These are phyloP conservation scores for Pristionchus mayeri DNA, from an alignment of 2,888 invertebrate genomes.

Conservation along the genomic window DNA sequence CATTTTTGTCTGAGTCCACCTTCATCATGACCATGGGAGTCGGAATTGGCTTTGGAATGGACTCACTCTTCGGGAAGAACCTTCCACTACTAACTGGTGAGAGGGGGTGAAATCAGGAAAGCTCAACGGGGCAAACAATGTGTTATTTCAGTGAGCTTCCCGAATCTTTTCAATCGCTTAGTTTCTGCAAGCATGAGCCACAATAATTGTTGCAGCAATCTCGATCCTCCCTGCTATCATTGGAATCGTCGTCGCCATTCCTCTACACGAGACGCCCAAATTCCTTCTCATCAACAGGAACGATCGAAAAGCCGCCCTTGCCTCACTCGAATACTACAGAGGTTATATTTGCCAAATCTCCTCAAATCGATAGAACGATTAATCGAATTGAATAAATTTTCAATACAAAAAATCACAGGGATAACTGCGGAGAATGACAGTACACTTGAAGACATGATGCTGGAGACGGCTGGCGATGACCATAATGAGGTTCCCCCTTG, in stretches of 20 bases:
- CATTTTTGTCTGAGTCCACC: conserved; percentile 62
- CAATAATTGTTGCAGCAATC: too few relatives aligned
- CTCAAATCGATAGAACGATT: not conserved
- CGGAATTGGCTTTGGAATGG: conserved; percentile 67
- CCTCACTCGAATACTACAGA: conserved; percentile 59
- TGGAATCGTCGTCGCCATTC: conserved; percentile 62
- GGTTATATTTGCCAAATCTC: conserved; percentile 53
- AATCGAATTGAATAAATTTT: too few relatives aligned
- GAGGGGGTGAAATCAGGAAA: too few relatives aligned
- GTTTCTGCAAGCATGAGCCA: too few relatives aligned
- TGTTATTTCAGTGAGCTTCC: too few relatives aligned
- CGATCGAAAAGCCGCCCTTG: conserved; percentile 55
- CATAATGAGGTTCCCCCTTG: not conserved
- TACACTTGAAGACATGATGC: conserved; percentile 59
- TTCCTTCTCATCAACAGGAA: conserved; percentile 60
- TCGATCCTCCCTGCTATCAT: conserved; percentile 61
- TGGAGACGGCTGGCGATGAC: conserved; percentile 52
- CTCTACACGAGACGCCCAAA: conserved; percentile 66
- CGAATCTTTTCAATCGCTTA: too few relatives aligned
- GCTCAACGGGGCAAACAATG: too few relatives aligned
- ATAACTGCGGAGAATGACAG: conserved; percentile 49
- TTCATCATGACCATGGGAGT: conserved; percentile 59
- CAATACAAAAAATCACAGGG: conserved; percentile 35
- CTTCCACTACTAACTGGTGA: conserved; percentile 49
- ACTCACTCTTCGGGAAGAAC: conserved; percentile 51